Percentiles rank a stretch among this genome's conserved stretches.
phyloP scores from a whole-genome alignment of 2,113 vertebrate species.

The Agelaius phoeniceus region DNA sequence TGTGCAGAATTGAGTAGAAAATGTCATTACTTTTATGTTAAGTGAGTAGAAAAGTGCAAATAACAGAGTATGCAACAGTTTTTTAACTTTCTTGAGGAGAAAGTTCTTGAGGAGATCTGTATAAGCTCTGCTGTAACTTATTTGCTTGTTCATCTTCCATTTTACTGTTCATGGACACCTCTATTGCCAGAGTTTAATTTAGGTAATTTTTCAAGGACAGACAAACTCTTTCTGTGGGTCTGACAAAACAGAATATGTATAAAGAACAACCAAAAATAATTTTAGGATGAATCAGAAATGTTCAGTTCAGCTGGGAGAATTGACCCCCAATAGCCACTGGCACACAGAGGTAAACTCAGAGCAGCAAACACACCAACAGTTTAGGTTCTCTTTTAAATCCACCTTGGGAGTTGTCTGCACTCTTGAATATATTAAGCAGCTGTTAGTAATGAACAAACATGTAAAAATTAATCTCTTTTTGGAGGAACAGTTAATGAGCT shows the following conservation, averaged over 20 bases:
- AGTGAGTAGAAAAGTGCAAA: not conserved
- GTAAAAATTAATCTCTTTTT: not conserved
- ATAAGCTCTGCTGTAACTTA: not conserved
- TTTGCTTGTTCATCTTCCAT: not conserved
- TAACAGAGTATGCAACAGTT: not conserved
- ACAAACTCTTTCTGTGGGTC: not conserved
- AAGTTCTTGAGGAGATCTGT: not conserved
- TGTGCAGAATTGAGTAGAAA: not conserved
- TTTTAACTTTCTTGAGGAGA: not conserved
- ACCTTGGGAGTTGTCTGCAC: not conserved
- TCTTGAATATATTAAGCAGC: not conserved
- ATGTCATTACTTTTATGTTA: not conserved
- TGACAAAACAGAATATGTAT: not conserved
- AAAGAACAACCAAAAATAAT: not conserved
- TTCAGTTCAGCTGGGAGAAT: not conserved
- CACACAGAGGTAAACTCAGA: not conserved
- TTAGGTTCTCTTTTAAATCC: not conserved
- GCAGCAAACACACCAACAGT: not conserved
- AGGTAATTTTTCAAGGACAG: not conserved
- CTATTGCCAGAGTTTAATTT: not conserved
- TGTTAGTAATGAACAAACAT: conserved; percentile 1
- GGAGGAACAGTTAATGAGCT: not conserved
- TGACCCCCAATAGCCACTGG: not conserved
- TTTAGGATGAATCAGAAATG: not conserved
- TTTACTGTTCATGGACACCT: not conserved